Conservation (phyloP, 2,797 vertebrate species). For the Darevskia nairensis region DNA sequence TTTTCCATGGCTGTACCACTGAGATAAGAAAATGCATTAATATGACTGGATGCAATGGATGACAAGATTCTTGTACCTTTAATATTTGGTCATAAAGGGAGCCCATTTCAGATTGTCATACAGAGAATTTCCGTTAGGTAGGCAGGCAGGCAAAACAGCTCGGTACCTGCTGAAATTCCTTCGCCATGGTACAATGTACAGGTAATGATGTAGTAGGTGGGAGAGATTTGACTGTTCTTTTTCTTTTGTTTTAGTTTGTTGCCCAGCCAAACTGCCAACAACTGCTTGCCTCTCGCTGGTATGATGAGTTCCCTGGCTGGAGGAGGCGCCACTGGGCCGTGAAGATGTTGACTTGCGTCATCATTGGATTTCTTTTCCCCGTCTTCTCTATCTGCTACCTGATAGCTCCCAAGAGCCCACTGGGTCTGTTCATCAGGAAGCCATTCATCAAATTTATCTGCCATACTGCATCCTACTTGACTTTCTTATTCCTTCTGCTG, state of each 20-base stretch:
- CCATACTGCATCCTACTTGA: conserved; percentile 97
- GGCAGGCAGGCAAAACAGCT: not conserved
- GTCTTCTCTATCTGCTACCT: conserved; percentile 93
- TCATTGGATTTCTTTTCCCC: conserved; percentile 94
- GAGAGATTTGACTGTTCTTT: conserved; percentile 48
- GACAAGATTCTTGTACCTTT: not conserved
- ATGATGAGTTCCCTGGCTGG: conserved; percentile 96
- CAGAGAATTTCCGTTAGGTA: not conserved
- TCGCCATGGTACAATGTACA: not conserved
- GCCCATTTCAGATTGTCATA: not conserved
- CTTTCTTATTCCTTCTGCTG: conserved; percentile 95
- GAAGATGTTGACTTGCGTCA: conserved; percentile 92
- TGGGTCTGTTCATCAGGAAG: conserved; percentile 94
- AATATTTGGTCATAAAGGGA: not conserved
- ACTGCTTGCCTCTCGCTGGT: conserved; percentile 96
- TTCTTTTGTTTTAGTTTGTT: conserved; percentile 87
- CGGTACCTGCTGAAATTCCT: not conserved
- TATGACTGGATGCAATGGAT: not conserved
- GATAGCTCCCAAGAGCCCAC: conserved; percentile 91
- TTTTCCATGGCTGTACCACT: not conserved
- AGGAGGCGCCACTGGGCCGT: conserved; percentile 94
- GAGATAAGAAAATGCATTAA: not conserved
- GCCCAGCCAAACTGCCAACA: conserved; percentile 99
- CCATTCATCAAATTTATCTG: conserved; percentile 99
- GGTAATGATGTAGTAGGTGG: not conserved